phyloP scores from a whole-genome alignment of 1,140 invertebrate genomes.

The Gonatopus flavifemur region DNA sequence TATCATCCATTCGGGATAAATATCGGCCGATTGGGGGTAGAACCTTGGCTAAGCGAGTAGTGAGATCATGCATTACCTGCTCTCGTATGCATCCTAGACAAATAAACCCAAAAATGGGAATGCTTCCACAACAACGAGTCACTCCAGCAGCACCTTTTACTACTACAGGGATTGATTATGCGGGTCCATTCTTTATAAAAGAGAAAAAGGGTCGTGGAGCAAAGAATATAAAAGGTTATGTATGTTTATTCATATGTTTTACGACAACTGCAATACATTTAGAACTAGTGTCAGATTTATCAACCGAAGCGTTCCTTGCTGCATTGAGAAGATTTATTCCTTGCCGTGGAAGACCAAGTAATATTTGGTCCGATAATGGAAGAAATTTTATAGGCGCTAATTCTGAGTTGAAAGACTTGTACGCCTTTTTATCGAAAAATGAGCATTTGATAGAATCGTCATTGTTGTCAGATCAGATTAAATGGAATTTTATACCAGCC shows the following conservation, averaged over 20 bases:
- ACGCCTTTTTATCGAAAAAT: neutral
- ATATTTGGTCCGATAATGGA: slow-evolving; percentile 39
- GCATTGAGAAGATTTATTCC: slow-evolving; percentile 34
- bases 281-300: slow-evolving; percentile 39
- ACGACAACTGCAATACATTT: slow-evolving; percentile 42
- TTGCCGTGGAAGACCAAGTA: slow-evolving; percentile 20
- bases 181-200: slow-evolving; percentile 36
- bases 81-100: slow-evolving; percentile 13
- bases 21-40: slow-evolving; percentile 19
- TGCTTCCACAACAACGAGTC: slow-evolving; percentile 29
- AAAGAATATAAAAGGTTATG: slow-evolving; percentile 35
- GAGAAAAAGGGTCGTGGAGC: slow-evolving; percentile 9
- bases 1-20: slow-evolving; percentile 8
- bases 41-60: slow-evolving; percentile 1
- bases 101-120: slow-evolving; percentile 33
- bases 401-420: slow-evolving; percentile 12
- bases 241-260: slow-evolving; percentile 44
- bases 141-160: slow-evolving; percentile 35
- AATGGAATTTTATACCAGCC: slow-evolving; percentile 36
- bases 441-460: neutral
- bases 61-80: slow-evolving; percentile 17
- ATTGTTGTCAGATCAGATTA: slow-evolving; percentile 4
- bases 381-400: slow-evolving; percentile 35
- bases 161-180: slow-evolving; percentile 35
- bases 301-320: slow-evolving; percentile 32